A percentile compares a stretch with the other conserved stretches of the same genome.
These are phyloP conservation scores for Bufo gargarizans DNA, from an alignment of 2,113 vertebrate species.

Conservation along the genomic window DNA sequence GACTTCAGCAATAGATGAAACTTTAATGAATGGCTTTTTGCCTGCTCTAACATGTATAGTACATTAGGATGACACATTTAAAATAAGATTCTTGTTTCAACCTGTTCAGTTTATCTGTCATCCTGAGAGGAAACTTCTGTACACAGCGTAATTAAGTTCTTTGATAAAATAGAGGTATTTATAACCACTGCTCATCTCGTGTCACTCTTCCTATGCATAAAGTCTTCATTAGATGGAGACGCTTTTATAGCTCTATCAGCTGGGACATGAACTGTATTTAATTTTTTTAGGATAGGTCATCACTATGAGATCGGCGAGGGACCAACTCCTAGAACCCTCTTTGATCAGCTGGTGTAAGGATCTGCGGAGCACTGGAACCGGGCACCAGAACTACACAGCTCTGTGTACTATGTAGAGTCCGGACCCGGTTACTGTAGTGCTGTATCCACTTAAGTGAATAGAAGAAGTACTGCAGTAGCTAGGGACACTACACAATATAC, in stretches of 20 bases:
- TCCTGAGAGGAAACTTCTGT: neutral
- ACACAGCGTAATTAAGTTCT: neutral
- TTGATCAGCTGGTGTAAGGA: no score
- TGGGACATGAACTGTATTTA: neutral
- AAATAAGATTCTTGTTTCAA: constrained; percentile 33
- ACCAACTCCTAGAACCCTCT: no score
- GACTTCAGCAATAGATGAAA: constrained; percentile 38
- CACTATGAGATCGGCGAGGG: no score
- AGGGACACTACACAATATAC: no score
- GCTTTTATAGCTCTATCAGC: neutral
- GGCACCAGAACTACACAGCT: no score
- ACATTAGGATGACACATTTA: constrained; percentile 32
- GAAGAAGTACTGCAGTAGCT: no score
- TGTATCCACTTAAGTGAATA: no score
- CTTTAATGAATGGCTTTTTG: constrained; percentile 41
- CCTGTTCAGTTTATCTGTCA: constrained; percentile 14
- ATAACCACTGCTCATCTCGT: neutral
- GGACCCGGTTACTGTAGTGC: no score
- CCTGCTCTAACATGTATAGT: constrained; percentile 37
- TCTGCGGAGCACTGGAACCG: no score
- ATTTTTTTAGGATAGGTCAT: no score
- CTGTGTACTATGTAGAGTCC: no score
- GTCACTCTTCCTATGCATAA: neutral
- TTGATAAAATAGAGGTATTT: constrained; percentile 14
- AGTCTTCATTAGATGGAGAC: neutral